Percentiles rank a stretch among this genome's conserved stretches.
Conservation (phyloP, 2,113 vertebrate species). For the Murina feae region DNA sequence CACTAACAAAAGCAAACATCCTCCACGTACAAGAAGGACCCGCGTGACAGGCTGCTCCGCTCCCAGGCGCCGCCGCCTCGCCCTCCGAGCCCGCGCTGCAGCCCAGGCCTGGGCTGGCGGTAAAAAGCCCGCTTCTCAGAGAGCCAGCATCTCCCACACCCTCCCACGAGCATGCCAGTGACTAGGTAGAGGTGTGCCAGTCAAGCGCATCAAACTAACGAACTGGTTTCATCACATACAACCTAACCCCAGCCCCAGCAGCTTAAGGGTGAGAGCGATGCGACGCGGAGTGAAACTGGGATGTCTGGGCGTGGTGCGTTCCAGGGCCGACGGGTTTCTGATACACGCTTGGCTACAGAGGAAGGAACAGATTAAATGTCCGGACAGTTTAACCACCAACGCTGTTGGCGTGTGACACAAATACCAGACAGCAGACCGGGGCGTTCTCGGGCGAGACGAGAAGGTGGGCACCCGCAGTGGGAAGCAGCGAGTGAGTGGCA, state of each 20-base stretch:
- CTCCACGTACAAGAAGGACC: neutral
- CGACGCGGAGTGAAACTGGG: conserved; percentile 39
- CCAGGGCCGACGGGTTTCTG: conserved; percentile 58
- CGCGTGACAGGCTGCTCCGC: conserved; percentile 41
- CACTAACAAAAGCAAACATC: neutral
- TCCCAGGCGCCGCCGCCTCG: neutral
- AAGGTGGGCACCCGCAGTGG: conserved; percentile 31
- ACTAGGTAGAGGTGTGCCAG: conserved; percentile 72
- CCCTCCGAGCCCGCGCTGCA: neutral
- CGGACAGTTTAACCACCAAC: conserved; percentile 79
- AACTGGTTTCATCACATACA: conserved; percentile 37
- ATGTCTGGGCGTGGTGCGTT: conserved; percentile 35
- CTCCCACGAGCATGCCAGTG: neutral
- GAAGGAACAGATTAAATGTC: conserved; percentile 64
- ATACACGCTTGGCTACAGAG: conserved; percentile 66
- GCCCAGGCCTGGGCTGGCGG: neutral
- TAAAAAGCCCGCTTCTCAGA: conserved; percentile 37
- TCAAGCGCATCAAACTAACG: conserved; percentile 73
- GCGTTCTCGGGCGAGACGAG: conserved; percentile 44
- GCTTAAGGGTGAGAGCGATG: conserved; percentile 53
- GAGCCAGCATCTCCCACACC: conserved; percentile 60
- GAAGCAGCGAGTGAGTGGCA: neutral
- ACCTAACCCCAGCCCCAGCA: conserved; percentile 65
- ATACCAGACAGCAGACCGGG: conserved; percentile 59
- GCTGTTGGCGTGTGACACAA: conserved; percentile 58